These are phyloP conservation scores for Paraescarpia echinospica DNA, from an alignment of 1,140 invertebrate genomes.

Conservation along the genomic window DNA sequence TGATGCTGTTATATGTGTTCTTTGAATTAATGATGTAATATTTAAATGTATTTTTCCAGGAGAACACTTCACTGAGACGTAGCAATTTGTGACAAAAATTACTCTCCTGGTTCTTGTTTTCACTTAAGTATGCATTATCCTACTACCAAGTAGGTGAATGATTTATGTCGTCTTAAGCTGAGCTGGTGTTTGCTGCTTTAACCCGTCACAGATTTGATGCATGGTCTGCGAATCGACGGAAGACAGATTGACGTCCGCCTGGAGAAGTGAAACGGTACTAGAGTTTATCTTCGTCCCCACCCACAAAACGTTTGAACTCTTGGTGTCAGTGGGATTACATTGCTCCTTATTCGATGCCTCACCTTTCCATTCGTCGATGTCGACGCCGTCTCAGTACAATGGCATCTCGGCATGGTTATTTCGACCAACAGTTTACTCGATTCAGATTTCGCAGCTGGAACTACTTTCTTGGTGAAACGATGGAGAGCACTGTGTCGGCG, in stretches of 20 bases:
- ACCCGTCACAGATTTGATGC: not conserved
- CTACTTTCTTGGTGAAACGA: not conserved
- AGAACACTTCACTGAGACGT: too few species aligned
- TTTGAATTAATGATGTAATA: too few species aligned
- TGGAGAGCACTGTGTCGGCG: not conserved
- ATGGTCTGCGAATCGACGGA: not conserved
- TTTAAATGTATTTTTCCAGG: too few species aligned
- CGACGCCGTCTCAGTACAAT: not conserved
- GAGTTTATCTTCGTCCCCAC: not conserved
- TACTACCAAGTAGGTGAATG: not conserved
- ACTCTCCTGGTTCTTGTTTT: too few species aligned
- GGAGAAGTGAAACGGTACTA: conserved; percentile 13
- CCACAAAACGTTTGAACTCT: not conserved
- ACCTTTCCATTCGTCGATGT: not conserved
- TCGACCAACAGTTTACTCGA: not conserved
- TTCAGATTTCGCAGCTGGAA: not conserved
- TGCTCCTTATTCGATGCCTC: not conserved
- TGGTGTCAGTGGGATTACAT: not conserved
- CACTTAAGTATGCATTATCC: not conserved
- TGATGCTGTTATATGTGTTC: too few species aligned
- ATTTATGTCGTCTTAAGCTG: not conserved
- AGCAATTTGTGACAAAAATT: not conserved
- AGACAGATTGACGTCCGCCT: not conserved
- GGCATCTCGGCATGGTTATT: not conserved
- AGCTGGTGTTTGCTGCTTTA: not conserved